These are phyloP conservation scores for Baryphthengus martii DNA, from an alignment of 2,113 vertebrate species.

Conservation along the genomic window DNA sequence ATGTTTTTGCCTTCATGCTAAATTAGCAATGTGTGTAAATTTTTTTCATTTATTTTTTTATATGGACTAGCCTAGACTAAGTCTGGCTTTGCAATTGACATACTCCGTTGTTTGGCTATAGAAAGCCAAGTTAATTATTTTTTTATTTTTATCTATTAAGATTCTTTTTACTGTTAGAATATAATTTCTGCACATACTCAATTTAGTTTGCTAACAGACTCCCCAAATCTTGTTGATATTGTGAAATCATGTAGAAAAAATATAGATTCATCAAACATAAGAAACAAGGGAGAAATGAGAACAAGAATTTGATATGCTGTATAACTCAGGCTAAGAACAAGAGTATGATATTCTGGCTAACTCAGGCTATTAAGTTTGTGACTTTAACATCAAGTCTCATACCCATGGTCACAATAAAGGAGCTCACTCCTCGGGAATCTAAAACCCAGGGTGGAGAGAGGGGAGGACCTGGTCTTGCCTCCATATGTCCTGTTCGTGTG, in stretches of 20 bases:
- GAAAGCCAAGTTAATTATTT: background rate
- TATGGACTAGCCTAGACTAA: background rate
- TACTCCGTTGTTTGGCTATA: background rate
- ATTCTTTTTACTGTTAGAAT: background rate
- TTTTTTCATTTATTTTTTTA: conserved; percentile 16
- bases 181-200: background rate
- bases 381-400: background rate
- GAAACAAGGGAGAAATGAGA: background rate
- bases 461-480: background rate
- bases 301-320: background rate
- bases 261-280: background rate
- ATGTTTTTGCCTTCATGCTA: conserved; percentile 19
- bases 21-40: background rate
- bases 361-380: background rate
- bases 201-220: background rate
- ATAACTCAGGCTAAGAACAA: background rate
- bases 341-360: background rate
- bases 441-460: background rate
- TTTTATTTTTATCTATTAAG: background rate
- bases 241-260: background rate
- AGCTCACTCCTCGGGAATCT: background rate
- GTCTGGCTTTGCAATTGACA: background rate
- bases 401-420: background rate
- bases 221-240: background rate
- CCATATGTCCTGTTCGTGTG: fast-evolving